Evolutionary conservation across 2,797 vertebrate species (phyloP), one percentile per base, ranked within the genome.

Genomic region (Pipistrellus pipistrellus): DNA sequence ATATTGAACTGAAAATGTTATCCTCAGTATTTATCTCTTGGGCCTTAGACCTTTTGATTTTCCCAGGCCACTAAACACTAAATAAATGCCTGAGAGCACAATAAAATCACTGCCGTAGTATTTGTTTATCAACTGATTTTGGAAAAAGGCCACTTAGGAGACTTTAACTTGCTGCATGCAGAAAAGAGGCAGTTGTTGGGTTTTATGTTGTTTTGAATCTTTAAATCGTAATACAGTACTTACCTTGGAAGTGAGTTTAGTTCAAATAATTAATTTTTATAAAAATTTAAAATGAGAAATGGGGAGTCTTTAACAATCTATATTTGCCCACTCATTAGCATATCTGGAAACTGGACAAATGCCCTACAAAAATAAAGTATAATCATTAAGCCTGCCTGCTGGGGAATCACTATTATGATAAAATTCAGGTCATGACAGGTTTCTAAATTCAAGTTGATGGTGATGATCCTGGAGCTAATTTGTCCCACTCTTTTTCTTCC

Each of bases 1-100:
- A 85, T 68, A 76, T 48, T 41, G 44, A 96, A 55, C 2, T 51
- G 8, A 85, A 51, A 89, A 3, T 68, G 9, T 30, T 96, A 38
- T 83, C 83, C 23, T 91, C 48, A 69, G 82, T 57, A 46, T 85
- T 97, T 8, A 95, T 80, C 41, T 91, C 46, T 44, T 90, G 62
- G 48, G n/a, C 59, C 15, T 35, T 57, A 85, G 12, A 41, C 6
- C 23, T 23, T 64, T 89, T 91, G 1, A 85, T 85, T 97, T 90
- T 46, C 32, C 35, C 35, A 81, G 84, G 59, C 13, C 64, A 72
- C 4, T 76, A 72, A 96, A 86, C 77, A 11, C 93, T 85, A 59
- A 82, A 62, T 88, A 81, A 57, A 0, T 48, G 3, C 12, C 4
- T 72, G 21, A 51, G n/a, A 72, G 27, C 5, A 85, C 7, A 51